Evolutionary conservation across 2,888 invertebrate species (phyloP).

Genomic region (Ormyrus pomaceus): DNA sequence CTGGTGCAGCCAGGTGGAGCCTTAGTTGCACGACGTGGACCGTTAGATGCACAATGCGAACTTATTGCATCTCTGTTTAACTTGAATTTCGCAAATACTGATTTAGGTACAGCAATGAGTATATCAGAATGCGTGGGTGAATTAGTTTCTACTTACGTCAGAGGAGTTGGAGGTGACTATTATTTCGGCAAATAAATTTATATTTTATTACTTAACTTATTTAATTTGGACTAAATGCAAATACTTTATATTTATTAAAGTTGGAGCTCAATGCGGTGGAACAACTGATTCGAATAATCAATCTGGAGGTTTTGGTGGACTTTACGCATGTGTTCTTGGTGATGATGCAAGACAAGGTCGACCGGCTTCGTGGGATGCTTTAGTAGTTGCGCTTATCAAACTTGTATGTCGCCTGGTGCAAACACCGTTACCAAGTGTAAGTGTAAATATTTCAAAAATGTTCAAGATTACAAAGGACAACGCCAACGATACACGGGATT

Average conservation of each 20-base stretch:
- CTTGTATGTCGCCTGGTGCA: slow-evolving; percentile 81
- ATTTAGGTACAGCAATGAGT: slow-evolving; percentile 84
- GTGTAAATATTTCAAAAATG: slow-evolving; percentile 52
- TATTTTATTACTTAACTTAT: background rate
- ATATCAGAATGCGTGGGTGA: slow-evolving; percentile 84
- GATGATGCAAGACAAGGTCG: slow-evolving; percentile 81
- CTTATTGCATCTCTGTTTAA: slow-evolving; percentile 82
- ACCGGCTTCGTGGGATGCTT: slow-evolving; percentile 83
- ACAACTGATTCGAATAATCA: slow-evolving; percentile 75
- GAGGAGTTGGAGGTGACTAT: slow-evolving; percentile 67
- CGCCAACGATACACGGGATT: no score
- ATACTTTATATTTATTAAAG: slow-evolving; percentile 57
- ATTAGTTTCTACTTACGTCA: slow-evolving; percentile 71
- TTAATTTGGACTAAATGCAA: background rate
- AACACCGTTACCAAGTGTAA: slow-evolving; percentile 79
- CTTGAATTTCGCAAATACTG: slow-evolving; percentile 82
- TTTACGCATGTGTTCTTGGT: slow-evolving; percentile 85
- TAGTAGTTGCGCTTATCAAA: slow-evolving; percentile 84
- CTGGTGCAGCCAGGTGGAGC: slow-evolving; percentile 83
- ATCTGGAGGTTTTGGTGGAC: slow-evolving; percentile 83
- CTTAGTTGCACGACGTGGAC: slow-evolving; percentile 81
- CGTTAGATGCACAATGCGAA: slow-evolving; percentile 86
- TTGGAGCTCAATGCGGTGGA: slow-evolving; percentile 73
- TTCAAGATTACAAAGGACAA: no score
- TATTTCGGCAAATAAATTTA: slow-evolving; percentile 1